Conservation (phyloP, 2,888 invertebrate species). For the Acronicta leporina region DNA sequence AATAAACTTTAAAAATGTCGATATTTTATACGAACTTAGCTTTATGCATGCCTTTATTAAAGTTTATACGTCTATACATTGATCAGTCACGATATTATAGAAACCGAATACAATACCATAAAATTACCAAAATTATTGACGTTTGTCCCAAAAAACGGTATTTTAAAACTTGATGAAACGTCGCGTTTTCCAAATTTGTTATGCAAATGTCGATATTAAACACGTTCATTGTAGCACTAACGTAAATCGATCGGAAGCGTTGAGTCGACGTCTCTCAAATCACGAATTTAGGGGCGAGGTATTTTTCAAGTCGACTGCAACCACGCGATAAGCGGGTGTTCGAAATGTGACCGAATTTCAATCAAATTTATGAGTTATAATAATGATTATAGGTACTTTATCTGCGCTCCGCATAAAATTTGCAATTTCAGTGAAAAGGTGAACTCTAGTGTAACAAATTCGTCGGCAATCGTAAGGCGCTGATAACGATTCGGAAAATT, state of each 20-base stretch:
- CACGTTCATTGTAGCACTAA: constrained; percentile 83
- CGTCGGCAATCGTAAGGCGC: constrained; percentile 85
- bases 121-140: not conserved
- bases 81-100: too few relatives aligned
- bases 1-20: too few relatives aligned
- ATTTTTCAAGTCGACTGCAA: constrained; percentile 88
- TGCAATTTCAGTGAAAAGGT: constrained; percentile 88
- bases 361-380: constrained; percentile 89
- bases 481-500: constrained; percentile 87
- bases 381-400: constrained; percentile 88
- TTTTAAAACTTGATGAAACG: constrained; percentile 54
- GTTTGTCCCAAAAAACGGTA: not conserved
- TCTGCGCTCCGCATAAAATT: constrained; percentile 84
- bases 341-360: constrained; percentile 88
- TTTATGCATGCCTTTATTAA: too few relatives aligned
- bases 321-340: constrained; percentile 81
- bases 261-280: constrained; percentile 76
- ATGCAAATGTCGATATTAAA: constrained; percentile 82
- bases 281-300: constrained; percentile 70
- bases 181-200: constrained; percentile 71
- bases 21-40: too few relatives aligned
- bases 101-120: not conserved
- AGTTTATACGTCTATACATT: too few relatives aligned
- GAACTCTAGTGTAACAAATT: constrained; percentile 88
- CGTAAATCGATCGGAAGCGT: constrained; percentile 85